These are phyloP conservation scores for Orius insidiosus DNA, from an alignment of 1,140 invertebrate genomes.

Conservation along the genomic window DNA sequence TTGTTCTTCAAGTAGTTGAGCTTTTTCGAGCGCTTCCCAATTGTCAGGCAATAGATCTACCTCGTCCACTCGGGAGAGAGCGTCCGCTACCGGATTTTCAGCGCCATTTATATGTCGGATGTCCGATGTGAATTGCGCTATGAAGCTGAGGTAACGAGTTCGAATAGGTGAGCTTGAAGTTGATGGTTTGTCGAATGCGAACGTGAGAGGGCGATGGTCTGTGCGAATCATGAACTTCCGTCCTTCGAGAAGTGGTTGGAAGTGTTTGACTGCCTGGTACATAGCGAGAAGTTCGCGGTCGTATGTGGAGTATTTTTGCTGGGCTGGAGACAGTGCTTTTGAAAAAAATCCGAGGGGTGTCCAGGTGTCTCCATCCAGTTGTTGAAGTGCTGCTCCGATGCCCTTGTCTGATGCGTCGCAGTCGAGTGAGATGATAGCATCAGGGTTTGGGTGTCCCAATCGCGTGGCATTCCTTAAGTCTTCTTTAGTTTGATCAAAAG, in stretches of 20 bases:
- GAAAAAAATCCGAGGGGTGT: constrained; percentile 27
- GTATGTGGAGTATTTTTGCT: constrained; percentile 26
- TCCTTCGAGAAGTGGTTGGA: constrained; percentile 27
- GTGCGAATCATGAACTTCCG: constrained; percentile 24
- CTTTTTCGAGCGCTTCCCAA: not conserved
- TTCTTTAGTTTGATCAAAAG: constrained; percentile 26
- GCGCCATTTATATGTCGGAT: constrained; percentile 24
- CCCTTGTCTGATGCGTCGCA: constrained; percentile 19
- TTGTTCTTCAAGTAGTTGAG: not conserved
- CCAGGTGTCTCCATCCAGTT: constrained; percentile 10
- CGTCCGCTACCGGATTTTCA: constrained; percentile 7
- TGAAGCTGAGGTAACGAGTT: constrained; percentile 25
- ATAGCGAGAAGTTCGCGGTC: constrained; percentile 30
- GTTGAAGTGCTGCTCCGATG: constrained; percentile 17
- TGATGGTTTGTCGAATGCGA: not conserved
- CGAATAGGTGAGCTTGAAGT: constrained; percentile 23
- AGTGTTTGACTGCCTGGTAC: constrained; percentile 27
- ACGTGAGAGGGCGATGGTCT: constrained; percentile 18
- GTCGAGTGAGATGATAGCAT: constrained; percentile 10
- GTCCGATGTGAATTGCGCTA: constrained; percentile 25
- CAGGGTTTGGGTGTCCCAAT: constrained; percentile 13
- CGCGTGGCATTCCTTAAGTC: constrained; percentile 19
- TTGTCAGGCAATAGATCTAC: not conserved
- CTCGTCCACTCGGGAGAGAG: constrained; percentile 8
- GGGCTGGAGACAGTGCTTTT: constrained; percentile 22